Conservation (phyloP, 2,888 invertebrate genomes). For the Teleiodes luculella region DNA sequence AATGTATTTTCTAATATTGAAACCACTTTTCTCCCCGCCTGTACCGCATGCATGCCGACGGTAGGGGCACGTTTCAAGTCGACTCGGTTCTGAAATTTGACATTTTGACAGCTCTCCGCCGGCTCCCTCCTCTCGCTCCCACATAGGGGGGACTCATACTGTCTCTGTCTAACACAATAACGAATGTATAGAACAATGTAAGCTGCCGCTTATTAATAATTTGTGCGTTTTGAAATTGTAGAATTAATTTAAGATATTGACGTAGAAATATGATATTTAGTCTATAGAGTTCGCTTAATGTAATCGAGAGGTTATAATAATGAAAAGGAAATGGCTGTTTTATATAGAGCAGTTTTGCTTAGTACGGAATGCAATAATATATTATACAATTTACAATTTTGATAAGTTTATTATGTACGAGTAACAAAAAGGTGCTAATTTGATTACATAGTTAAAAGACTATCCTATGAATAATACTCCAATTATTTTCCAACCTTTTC, state of each 20-base stretch:
- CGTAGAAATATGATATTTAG: too few relatives aligned
- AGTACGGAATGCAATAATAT: too few relatives aligned
- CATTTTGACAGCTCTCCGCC: conserved; percentile 79
- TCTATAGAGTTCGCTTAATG: too few relatives aligned
- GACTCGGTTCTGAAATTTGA: conserved; percentile 78
- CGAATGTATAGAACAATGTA: conserved; percentile 40
- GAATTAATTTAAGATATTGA: too few relatives aligned
- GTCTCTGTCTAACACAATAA: conserved; percentile 63
- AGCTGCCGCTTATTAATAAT: neutral
- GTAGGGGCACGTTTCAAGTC: conserved; percentile 77
- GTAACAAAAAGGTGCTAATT: too few relatives aligned
- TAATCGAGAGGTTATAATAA: too few relatives aligned
- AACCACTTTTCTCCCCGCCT: conserved; percentile 4
- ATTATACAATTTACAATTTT: too few relatives aligned
- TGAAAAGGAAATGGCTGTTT: too few relatives aligned
- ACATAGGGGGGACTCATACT: conserved; percentile 33
- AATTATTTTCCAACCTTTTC: neutral
- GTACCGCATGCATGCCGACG: conserved; percentile 57
- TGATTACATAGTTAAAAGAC: too few relatives aligned
- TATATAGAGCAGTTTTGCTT: too few relatives aligned
- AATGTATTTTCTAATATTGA: neutral
- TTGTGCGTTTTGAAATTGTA: neutral
- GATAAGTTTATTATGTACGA: too few relatives aligned
- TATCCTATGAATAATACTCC: too few relatives aligned
- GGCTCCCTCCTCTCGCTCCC: conserved; percentile 59